These are phyloP conservation scores for Apodemia hepburni DNA, from an alignment of 2,888 invertebrate genomes.

Conservation along the genomic window DNA sequence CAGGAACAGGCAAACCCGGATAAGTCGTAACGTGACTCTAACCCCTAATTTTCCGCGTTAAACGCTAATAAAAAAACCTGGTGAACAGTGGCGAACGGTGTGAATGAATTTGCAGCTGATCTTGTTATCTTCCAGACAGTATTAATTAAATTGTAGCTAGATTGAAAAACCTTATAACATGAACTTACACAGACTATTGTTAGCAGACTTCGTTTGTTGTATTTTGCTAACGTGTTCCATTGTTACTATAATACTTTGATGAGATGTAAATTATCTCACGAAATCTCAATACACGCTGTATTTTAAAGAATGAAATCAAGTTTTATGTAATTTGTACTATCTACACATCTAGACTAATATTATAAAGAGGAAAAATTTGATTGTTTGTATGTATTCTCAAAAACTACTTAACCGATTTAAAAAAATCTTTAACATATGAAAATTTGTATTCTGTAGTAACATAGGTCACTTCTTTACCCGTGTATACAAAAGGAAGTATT, in stretches of 20 bases:
- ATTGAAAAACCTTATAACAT: conserved; percentile 35
- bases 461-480: too few species aligned
- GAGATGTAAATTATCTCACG: conserved; percentile 37
- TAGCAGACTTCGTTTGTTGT: conserved; percentile 40
- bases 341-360: too few species aligned
- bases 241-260: conserved; percentile 40
- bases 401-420: too few species aligned
- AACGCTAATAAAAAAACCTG: background rate
- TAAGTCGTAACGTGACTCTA: too few species aligned
- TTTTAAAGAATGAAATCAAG: conserved; percentile 21
- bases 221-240: conserved; percentile 40
- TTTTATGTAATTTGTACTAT: too few species aligned
- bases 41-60: background rate
- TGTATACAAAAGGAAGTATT: too few species aligned
- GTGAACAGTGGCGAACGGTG: background rate
- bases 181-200: conserved; percentile 37
- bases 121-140: conserved; percentile 4
- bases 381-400: too few species aligned
- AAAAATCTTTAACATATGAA: too few species aligned
- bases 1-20: too few species aligned
- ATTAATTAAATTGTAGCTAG: conserved; percentile 5
- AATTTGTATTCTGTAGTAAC: too few species aligned
- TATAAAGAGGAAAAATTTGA: too few species aligned
- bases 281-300: conserved; percentile 33
- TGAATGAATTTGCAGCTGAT: background rate